Evolutionary conservation across 92 coral and sea anemone species (phyloP).

Genomic region (Bergia puertoricense): DNA sequence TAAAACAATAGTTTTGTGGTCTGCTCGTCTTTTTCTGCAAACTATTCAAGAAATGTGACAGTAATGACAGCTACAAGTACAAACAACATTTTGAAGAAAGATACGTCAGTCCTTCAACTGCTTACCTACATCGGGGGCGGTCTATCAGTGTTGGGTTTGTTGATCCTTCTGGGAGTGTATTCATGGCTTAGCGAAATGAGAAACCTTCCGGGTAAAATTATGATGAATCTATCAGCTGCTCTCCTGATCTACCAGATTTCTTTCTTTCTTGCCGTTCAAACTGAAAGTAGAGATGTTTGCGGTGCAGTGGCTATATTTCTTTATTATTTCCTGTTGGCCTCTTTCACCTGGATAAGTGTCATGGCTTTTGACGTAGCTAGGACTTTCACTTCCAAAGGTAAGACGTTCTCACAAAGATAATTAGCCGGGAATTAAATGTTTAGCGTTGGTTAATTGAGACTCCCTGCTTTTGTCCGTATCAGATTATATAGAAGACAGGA

Average conservation of each 20-base stretch:
- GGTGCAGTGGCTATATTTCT: constrained; percentile 32
- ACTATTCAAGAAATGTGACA: neutral
- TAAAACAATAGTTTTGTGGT: neutral
- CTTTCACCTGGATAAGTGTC: constrained; percentile 49
- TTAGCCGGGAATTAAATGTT: neutral
- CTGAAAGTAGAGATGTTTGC: constrained; percentile 27
- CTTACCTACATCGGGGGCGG: constrained; percentile 2
- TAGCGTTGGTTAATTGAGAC: neutral
- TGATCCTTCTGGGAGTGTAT: constrained; percentile 32
- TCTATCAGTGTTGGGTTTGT: constrained; percentile 20
- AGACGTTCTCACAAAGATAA: neutral
- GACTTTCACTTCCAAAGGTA: constrained; percentile 46
- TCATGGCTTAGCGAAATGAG: constrained; percentile 27
- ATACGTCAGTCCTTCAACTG: neutral
- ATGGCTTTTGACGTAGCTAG: constrained; percentile 37
- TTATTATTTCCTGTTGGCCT: constrained; percentile 41
- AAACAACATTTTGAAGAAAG: neutral
- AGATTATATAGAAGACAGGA: too few relatives aligned
- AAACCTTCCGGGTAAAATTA: constrained; percentile 43
- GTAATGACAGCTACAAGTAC: neutral
- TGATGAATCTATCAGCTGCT: constrained; percentile 27
- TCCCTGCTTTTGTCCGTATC: too few relatives aligned
- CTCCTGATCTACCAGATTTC: constrained; percentile 31
- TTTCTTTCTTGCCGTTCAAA: constrained; percentile 26
- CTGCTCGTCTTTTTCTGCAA: neutral